phyloP scores from a whole-genome alignment of 2,888 invertebrate species.

The Eupsilia transversa region DNA sequence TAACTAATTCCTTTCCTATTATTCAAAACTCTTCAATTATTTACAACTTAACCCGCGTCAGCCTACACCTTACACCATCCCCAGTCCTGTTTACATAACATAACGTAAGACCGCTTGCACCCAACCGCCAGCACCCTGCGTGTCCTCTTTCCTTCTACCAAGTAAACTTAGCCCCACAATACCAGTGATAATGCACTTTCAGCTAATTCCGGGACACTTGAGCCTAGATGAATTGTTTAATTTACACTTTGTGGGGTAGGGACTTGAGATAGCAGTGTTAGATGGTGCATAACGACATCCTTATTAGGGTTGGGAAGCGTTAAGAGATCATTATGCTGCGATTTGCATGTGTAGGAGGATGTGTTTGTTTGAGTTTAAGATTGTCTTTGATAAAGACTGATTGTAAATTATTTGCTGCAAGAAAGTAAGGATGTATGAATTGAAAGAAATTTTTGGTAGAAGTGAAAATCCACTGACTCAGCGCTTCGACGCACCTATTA shows the following conservation, averaged over 20 bases:
- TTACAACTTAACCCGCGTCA: slow-evolving; percentile 6
- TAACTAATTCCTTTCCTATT: too few relatives aligned
- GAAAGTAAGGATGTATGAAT: neutral
- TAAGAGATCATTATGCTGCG: slow-evolving; percentile 57
- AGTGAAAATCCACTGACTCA: neutral
- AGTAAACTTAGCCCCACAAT: slow-evolving; percentile 75
- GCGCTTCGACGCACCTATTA: too few relatives aligned
- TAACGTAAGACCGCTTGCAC: slow-evolving; percentile 70
- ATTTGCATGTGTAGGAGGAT: slow-evolving; percentile 57
- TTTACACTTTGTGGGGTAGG: slow-evolving; percentile 61
- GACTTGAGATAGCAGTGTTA: slow-evolving; percentile 59
- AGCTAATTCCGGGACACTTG: slow-evolving; percentile 71
- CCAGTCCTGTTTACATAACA: slow-evolving; percentile 70
- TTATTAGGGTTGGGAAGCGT: slow-evolving; percentile 54
- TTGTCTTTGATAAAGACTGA: slow-evolving; percentile 7
- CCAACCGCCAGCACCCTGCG: slow-evolving; percentile 72
- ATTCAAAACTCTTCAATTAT: neutral
- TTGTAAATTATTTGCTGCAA: slow-evolving; percentile 1
- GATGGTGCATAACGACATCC: slow-evolving; percentile 62
- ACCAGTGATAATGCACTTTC: slow-evolving; percentile 71
- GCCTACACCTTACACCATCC: slow-evolving; percentile 26
- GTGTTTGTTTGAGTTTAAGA: slow-evolving; percentile 29
- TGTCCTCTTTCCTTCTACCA: slow-evolving; percentile 77
- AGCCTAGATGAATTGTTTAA: slow-evolving; percentile 73
- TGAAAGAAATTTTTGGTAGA: too few relatives aligned